Conservation (phyloP, 2,113 vertebrate species). For the Myotis brandtii region DNA sequence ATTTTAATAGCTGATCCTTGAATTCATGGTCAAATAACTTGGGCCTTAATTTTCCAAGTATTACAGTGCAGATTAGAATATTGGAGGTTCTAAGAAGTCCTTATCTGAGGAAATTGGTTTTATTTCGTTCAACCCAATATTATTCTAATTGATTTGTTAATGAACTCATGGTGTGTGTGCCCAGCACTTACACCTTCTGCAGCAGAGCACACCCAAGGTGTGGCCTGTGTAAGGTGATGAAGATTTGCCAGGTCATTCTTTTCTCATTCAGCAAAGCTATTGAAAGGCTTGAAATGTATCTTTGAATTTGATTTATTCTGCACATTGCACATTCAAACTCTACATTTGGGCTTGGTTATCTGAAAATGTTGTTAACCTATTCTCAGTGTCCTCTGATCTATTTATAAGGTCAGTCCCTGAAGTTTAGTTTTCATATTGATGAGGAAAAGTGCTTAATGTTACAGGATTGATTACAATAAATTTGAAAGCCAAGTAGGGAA, state of each 20-base stretch:
- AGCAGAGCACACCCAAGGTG: background rate
- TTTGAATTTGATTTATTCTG: slow-evolving; percentile 64
- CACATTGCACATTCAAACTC: slow-evolving; percentile 39
- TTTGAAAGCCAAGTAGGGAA: slow-evolving; percentile 58
- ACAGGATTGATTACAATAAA: slow-evolving; percentile 49
- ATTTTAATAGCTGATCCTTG: background rate
- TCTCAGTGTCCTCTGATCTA: slow-evolving; percentile 56
- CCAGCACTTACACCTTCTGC: background rate
- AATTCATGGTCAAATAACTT: background rate
- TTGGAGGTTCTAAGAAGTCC: background rate
- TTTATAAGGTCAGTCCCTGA: slow-evolving; percentile 70
- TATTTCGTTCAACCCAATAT: slow-evolving; percentile 42
- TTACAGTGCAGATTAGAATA: background rate
- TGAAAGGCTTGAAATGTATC: background rate
- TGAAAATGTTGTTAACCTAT: slow-evolving; percentile 58
- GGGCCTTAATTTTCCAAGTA: background rate
- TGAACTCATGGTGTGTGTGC: background rate
- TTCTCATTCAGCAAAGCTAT: background rate
- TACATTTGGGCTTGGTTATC: slow-evolving; percentile 69
- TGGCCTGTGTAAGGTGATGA: background rate
- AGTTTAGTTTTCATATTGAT: slow-evolving; percentile 73
- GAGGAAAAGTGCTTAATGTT: slow-evolving; percentile 56
- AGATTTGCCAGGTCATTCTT: background rate
- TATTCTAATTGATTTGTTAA: slow-evolving; percentile 36
- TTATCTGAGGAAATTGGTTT: background rate